phyloP scores from a whole-genome alignment of 2,113 vertebrate species.

The Hippolais icterina region DNA sequence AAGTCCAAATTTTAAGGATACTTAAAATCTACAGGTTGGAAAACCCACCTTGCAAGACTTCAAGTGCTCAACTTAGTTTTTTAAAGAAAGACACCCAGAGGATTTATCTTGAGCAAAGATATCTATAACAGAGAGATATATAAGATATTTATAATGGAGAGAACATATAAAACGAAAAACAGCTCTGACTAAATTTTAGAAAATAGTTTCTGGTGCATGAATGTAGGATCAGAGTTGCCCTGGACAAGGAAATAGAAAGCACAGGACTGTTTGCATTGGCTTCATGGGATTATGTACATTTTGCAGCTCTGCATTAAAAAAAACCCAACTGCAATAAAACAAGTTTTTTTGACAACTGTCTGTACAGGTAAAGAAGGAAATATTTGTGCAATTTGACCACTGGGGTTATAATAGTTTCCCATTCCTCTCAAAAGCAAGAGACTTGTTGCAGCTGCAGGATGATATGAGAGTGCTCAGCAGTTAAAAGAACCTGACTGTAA shows the following conservation, averaged over 20 bases:
- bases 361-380: background rate
- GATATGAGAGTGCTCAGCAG: background rate
- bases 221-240: background rate
- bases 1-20: background rate
- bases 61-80: background rate
- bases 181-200: background rate
- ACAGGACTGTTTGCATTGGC: background rate
- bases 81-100: background rate
- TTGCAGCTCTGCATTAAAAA: background rate
- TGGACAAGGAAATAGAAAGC: background rate
- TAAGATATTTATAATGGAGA: background rate
- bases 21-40: background rate
- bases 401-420: background rate
- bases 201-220: background rate
- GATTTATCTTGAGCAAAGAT: background rate
- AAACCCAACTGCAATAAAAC: background rate
- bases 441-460: background rate
- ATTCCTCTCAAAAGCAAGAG: background rate
- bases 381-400: background rate
- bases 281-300: background rate
- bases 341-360: background rate
- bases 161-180: background rate
- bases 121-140: background rate
- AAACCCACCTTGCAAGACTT: background rate
- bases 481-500: background rate